phyloP scores from a whole-genome alignment of 2,113 vertebrate species.

The crab-eating macaque (Macaca fascicularis) region T2T-MFA8v1.1 NC_088387.1:43980001-43980500 shows the following conservation, averaged over 20 bases:
- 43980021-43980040: not conserved
- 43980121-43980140: not conserved
- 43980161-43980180: not conserved
- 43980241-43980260: not conserved
- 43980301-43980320: no score
- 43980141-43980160: not conserved
- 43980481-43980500: no score
- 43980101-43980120: not conserved
- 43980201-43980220: not conserved
- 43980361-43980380: no score
- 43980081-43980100: not conserved
- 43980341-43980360: no score
- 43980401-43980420: no score
- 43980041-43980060: not conserved
- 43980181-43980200: not conserved
- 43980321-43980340: no score
- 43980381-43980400: no score
- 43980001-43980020: not conserved
- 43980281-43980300: not conserved
- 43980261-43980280: not conserved
- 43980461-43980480: no score
- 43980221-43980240: not conserved
- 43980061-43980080: not conserved
- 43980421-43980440: no score
- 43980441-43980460: no score